Conservation (phyloP, 2,888 invertebrate genomes). For the Pinctada fucata region DNA sequence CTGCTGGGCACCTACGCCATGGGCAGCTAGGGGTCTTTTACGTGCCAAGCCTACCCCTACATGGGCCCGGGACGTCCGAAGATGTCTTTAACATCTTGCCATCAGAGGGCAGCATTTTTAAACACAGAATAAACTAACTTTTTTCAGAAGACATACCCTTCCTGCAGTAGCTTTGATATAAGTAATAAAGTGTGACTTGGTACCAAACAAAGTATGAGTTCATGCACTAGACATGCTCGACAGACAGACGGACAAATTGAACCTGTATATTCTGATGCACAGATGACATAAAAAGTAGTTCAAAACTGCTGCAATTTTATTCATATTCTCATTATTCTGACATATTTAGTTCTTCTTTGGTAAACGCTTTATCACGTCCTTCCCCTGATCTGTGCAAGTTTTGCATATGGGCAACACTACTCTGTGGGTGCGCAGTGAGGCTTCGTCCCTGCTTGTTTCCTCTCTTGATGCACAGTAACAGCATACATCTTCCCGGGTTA, state of each 20-base stretch:
- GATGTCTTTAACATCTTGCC: neutral
- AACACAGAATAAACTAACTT: constrained; percentile 1
- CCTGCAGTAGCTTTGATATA: constrained; percentile 3
- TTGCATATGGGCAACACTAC: constrained; percentile 28
- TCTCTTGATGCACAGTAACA: constrained; percentile 1
- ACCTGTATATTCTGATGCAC: constrained; percentile 2
- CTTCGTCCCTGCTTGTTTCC: constrained; percentile 6
- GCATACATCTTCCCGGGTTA: neutral
- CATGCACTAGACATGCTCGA: neutral
- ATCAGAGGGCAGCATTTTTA: neutral
- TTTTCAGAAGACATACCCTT: neutral
- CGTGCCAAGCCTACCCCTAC: neutral
- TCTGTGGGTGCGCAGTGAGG: neutral
- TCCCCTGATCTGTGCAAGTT: constrained; percentile 7
- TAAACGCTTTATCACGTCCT: constrained; percentile 14
- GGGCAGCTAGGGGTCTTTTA: constrained; percentile 2
- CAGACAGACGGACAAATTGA: constrained; percentile 3
- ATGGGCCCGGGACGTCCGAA: neutral
- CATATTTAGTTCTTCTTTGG: constrained; percentile 18
- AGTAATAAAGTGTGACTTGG: neutral
- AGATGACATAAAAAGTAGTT: neutral
- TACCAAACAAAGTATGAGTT: neutral
- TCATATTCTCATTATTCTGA: neutral
- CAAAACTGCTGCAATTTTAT: neutral
- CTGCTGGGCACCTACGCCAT: neutral